These are phyloP conservation scores for Pterostichus niger DNA, from an alignment of 2,888 invertebrate species.

Conservation along the genomic window DNA sequence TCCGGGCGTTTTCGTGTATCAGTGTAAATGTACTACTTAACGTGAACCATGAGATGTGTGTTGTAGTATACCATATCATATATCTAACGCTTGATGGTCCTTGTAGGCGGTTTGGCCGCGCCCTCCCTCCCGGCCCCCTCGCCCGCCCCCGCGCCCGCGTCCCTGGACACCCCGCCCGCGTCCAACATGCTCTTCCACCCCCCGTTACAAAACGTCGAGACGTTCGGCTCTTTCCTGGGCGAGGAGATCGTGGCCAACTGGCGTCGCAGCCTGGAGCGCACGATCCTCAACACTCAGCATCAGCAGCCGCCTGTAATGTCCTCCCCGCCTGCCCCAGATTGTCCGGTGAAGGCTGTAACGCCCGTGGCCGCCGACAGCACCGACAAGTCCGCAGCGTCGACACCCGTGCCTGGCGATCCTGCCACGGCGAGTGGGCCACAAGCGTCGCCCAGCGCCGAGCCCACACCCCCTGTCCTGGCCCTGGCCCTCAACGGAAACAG, in stretches of 20 bases:
- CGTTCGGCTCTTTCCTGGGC: slow-evolving; percentile 87
- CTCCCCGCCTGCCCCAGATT: slow-evolving; percentile 71
- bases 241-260: slow-evolving; percentile 91
- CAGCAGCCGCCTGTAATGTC: slow-evolving; percentile 71
- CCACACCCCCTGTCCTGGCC: slow-evolving; percentile 44
- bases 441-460: slow-evolving; percentile 71
- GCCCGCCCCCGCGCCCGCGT: slow-evolving; percentile 70
- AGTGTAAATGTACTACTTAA: slow-evolving; percentile 46
- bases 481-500: slow-evolving; percentile 75
- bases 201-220: slow-evolving; percentile 84
- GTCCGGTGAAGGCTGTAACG: slow-evolving; percentile 76
- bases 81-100: slow-evolving; percentile 60
- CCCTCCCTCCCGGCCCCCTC: slow-evolving; percentile 60
- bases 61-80: background rate
- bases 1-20: slow-evolving; percentile 9
- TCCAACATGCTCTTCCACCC: slow-evolving; percentile 67
- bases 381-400: slow-evolving; percentile 77
- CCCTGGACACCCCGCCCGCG: slow-evolving; percentile 69
- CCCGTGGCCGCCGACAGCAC: slow-evolving; percentile 76
- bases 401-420: slow-evolving; percentile 78
- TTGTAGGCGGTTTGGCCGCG: slow-evolving; percentile 51
- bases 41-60: background rate
- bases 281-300: slow-evolving; percentile 72
- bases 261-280: slow-evolving; percentile 84
- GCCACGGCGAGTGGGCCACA: slow-evolving; percentile 73